Evolutionary conservation across 2,888 invertebrate genomes (phyloP).

Genomic region (Laspeyria flexula): DNA sequence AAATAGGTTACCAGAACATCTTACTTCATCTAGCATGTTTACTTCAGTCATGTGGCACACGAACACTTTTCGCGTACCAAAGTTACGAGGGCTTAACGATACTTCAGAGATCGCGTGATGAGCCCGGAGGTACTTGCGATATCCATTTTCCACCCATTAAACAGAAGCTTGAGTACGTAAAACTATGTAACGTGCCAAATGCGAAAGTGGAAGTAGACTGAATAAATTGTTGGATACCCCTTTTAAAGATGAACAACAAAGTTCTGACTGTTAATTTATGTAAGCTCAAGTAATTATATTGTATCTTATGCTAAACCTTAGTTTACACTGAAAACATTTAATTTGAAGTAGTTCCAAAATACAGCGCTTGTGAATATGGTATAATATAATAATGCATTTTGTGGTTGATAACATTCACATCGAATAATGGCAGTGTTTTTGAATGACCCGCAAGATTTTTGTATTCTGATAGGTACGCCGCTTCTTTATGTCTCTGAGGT

Average conservation of each 20-base stretch:
- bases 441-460: no score
- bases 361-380: no score
- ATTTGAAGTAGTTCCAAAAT: no score
- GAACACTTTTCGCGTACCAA: slow-evolving; percentile 24
- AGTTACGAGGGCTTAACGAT: slow-evolving; percentile 30
- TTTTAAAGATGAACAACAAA: not conserved
- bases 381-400: no score
- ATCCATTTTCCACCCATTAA: slow-evolving; percentile 48
- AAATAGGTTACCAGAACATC: slow-evolving; percentile 38
- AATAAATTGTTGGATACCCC: slow-evolving; percentile 17
- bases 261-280: not conserved
- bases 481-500: no score
- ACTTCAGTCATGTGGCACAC: slow-evolving; percentile 32
- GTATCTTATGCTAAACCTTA: no score
- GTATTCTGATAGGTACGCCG: no score
- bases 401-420: no score
- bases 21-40: slow-evolving; percentile 23
- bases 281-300: no score
- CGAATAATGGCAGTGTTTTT: no score
- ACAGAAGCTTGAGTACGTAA: slow-evolving; percentile 32
- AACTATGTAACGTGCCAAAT: slow-evolving; percentile 31
- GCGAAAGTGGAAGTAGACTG: slow-evolving; percentile 9
- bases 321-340: no score
- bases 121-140: slow-evolving; percentile 30
- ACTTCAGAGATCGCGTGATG: slow-evolving; percentile 43